Evolutionary conservation across 1,140 invertebrate genomes (phyloP), one percentile per base, ranked within the genome.

Genomic region (Lordiphosa collinella): DNA sequence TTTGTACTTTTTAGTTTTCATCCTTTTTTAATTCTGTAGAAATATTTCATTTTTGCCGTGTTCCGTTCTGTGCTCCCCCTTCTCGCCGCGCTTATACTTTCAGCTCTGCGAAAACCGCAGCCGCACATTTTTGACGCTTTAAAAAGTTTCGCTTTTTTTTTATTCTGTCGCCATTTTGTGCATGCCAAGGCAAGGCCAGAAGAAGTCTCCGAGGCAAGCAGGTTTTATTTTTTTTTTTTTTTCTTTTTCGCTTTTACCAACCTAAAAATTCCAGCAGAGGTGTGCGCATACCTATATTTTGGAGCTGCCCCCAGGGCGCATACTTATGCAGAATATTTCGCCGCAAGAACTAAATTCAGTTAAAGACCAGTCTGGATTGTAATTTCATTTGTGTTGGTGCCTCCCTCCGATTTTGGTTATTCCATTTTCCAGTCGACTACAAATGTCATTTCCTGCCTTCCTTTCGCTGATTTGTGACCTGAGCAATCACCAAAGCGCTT

Each of bases 251-350:
- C n/a, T 66, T 53, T 43, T 10, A 12, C 41, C 41, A 44, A 50
- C 36, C 7, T 13, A 29, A 10, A 76, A 72, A 82, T 74, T 80
- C 71, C 78, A 44, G 41, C 11, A 44, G 16, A 85, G 79, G 79
- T 85, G 78, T 84, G 72, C 60, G 78, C 79, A 85, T 84, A 78
- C 64, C 78, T 84, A 78, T 66, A 60, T 85, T 29, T 34, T 46
- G 32, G 25, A 47, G 47, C 59, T 64, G 58, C 59, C 67, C 78
- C 71, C 68, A 66, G 76, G 67, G 69, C 64, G 29, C 60, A 53
- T 73, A 69, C 64, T 61, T 80, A 74, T 80, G 75, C 69, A 80
- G 61, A 49, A 54, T 63, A 61, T 55, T 50, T 34, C 18, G 18
- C 14, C 10, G 32, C 10, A 16, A 40, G 35, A 55, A 51, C 55